Evolutionary conservation across 2,113 vertebrate species (phyloP).

Genomic region (Prionailurus bengalensis): DNA sequence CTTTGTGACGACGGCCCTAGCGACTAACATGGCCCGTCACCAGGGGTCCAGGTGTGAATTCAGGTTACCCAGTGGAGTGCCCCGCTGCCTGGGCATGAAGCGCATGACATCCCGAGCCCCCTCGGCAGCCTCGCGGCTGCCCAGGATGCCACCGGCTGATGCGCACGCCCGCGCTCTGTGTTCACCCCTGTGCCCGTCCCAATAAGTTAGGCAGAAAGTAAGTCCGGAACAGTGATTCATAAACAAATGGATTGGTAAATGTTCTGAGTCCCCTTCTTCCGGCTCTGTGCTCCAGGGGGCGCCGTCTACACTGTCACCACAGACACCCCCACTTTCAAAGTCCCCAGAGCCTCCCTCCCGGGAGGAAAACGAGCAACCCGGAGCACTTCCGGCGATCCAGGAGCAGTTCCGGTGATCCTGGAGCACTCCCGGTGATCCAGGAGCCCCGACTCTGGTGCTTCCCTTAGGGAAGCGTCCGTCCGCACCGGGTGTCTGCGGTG

Average conservation of each 20-base stretch:
- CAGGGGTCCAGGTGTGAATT: background rate
- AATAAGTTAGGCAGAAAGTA: background rate
- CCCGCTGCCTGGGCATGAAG: background rate
- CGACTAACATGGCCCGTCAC: background rate
- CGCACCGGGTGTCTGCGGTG: background rate
- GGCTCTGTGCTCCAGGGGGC: conserved; percentile 43
- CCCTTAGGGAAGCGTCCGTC: background rate
- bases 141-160: too few species aligned
- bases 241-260: background rate
- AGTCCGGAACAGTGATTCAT: background rate
- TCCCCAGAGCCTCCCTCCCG: background rate
- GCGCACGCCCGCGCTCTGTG: background rate
- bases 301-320: background rate
- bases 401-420: background rate
- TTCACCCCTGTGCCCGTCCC: background rate
- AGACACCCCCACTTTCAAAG: background rate
- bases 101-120: background rate
- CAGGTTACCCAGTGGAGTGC: background rate
- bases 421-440: background rate
- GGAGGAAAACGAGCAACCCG: background rate
- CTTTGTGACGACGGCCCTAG: background rate
- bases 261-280: background rate
- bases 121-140: background rate
- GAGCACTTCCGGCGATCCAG: background rate
- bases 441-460: background rate